These are phyloP conservation scores for Tetraneura akinire DNA, from an alignment of 1,140 invertebrate genomes.

Conservation along the genomic window DNA sequence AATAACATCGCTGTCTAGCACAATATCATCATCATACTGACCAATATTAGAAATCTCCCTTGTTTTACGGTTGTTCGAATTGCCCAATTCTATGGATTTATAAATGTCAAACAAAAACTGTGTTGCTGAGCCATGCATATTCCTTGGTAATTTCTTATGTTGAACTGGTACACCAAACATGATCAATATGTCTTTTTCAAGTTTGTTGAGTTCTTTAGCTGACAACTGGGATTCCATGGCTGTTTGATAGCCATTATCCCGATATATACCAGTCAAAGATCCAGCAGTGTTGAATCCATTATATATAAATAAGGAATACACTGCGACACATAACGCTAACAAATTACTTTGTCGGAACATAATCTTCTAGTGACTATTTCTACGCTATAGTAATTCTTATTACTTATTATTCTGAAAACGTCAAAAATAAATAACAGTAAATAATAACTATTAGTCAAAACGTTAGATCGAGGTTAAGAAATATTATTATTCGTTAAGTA, in stretches of 20 bases:
- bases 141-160: conserved; percentile 61
- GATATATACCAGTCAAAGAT: conserved; percentile 70
- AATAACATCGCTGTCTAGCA: conserved; percentile 88
- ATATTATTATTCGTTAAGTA: too few species aligned
- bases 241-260: conserved; percentile 91
- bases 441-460: too few species aligned
- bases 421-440: too few species aligned
- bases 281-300: background rate
- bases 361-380: too few species aligned
- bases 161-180: conserved; percentile 80
- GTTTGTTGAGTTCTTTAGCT: conserved; percentile 73
- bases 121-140: conserved; percentile 75
- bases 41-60: conserved; percentile 63
- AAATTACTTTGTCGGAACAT: too few species aligned
- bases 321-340: too few species aligned
- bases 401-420: too few species aligned
- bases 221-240: conserved; percentile 75
- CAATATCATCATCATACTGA: conserved; percentile 69
- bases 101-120: conserved; percentile 88
- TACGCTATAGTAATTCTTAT: too few species aligned
- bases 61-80: conserved; percentile 60
- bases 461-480: too few species aligned
- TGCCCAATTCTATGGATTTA: conserved; percentile 72
- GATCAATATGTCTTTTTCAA: conserved; percentile 85
- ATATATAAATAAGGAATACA: background rate